A percentile compares a stretch with the other conserved stretches of the same genome.
These are phyloP conservation scores for Smittia sp. DNA, from an alignment of 2,888 invertebrate genomes.

Conservation along the genomic window DNA sequence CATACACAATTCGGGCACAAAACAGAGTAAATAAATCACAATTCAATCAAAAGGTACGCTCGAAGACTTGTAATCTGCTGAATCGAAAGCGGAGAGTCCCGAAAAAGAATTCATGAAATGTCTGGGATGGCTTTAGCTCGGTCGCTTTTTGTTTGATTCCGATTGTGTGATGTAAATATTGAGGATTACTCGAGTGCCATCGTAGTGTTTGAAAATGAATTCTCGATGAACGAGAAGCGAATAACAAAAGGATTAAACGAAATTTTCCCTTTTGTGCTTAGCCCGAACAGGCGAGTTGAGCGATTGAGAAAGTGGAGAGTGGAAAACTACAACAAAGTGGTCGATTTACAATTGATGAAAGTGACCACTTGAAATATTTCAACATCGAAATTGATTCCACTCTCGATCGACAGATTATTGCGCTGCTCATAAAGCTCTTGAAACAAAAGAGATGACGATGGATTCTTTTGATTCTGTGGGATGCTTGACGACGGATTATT, in stretches of 20 bases:
- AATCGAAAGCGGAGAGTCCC: neutral
- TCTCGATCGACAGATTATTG: neutral
- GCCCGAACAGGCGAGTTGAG: neutral
- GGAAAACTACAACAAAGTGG: constrained; percentile 21
- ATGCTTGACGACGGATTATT: constrained; percentile 13
- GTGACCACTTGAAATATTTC: constrained; percentile 27
- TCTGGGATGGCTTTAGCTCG: neutral
- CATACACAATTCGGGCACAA: neutral
- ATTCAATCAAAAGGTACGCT: constrained; percentile 25
- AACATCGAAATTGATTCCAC: constrained; percentile 7
- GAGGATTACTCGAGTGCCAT: constrained; percentile 37
- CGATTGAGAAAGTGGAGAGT: neutral
- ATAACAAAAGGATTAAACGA: constrained; percentile 27
- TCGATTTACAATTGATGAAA: constrained; percentile 31
- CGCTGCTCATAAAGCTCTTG: constrained; percentile 1
- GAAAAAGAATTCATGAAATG: neutral
- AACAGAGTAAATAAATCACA: constrained; percentile 25
- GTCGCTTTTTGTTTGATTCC: constrained; percentile 18
- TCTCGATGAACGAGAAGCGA: neutral
- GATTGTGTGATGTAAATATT: constrained; percentile 38
- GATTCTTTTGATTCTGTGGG: neutral
- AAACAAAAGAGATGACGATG: neutral
- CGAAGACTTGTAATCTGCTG: constrained; percentile 6
- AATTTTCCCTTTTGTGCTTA: constrained; percentile 10
- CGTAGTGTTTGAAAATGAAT: constrained; percentile 2